Evolutionary conservation across 1,140 invertebrate genomes (phyloP), one percentile per base, ranked within the genome.

Genomic region (Vanessa tameamea): DNA sequence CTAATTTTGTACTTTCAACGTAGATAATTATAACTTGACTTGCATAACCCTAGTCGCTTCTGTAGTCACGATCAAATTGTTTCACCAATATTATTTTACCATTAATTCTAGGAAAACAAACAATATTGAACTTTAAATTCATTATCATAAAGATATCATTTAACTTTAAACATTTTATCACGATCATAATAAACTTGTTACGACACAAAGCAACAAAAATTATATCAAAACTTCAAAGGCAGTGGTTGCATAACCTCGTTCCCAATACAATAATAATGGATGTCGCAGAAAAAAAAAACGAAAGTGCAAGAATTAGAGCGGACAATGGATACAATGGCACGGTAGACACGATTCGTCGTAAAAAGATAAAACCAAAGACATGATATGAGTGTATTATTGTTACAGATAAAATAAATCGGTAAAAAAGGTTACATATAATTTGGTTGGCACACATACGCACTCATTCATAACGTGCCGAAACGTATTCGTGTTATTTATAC

Each of bases 181-280:
- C 14, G 15, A 57, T 31, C 26, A 73, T 37, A 31, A 63, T 75
- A 73, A 69, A 51, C 23, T 81, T 78, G 82, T 79, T 47, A 57
- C 66, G 67, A 82, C 79, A 89, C 82, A 87, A 89, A 87, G 85
- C 84, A 85, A 76, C 86, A 87, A 92, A 91, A 92, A 92, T 92
- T 90, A 92, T 92, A 91, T 92, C 89, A 92, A 92, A 91, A 89
- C 86, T 87, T 82, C 83, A 87, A 87, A 90, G 83, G 85, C 81
- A 80, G 77, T 66, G 80, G 83, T 92, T 92, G 85, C 88, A 75
- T 86, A 91, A 92, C 90, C 90, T 92, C 90, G 90, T 89, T 77
- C 89, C 78, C 87, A 86, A 92, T 92, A 89, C 84, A 86, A 89
- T 92, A 88, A 91, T 91, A 84, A 85, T 86, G 79, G 90, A 87